Conservation (phyloP, 2,113 vertebrate species). For the Antechinus stuartii region DNA sequence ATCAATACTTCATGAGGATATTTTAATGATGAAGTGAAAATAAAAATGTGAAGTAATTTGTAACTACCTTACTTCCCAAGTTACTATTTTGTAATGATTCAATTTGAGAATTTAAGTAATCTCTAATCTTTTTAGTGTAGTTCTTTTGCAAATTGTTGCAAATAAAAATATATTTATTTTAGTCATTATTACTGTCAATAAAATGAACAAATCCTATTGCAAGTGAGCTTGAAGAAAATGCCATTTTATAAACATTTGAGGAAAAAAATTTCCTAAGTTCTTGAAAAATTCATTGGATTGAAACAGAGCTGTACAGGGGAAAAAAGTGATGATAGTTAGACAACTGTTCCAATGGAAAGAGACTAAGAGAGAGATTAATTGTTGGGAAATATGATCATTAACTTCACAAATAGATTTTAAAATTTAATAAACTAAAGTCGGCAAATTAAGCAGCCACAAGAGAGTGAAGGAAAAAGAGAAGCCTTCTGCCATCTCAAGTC, state of each 20-base stretch:
- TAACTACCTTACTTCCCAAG: no score
- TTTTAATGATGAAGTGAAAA: no score
- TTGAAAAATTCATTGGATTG: constrained; percentile 5
- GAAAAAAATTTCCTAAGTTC: constrained; percentile 28
- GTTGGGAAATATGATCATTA: constrained; percentile 1
- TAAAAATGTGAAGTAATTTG: no score
- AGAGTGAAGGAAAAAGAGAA: background rate
- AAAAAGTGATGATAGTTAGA: constrained; percentile 18
- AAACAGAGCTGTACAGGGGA: constrained; percentile 16
- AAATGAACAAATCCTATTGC: constrained; percentile 32
- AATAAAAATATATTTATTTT: constrained; percentile 19
- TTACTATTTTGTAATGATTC: no score
- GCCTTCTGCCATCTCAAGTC: constrained; percentile 28
- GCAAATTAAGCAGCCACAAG: constrained; percentile 36
- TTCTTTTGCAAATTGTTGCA: constrained; percentile 30
- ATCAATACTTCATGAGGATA: no score
- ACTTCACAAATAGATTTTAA: constrained; percentile 36
- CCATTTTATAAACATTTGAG: background rate
- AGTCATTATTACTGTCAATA: constrained; percentile 1
- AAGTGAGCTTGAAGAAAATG: constrained; percentile 1
- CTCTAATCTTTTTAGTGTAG: constrained; percentile 26
- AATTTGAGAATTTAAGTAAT: no score
- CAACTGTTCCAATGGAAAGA: constrained; percentile 47
- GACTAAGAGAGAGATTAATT: constrained; percentile 42
- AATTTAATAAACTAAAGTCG: constrained; percentile 56